These are phyloP conservation scores for Scaptomyza graminum DNA, from an alignment of 1,140 invertebrate genomes.

Conservation along the genomic window DNA sequence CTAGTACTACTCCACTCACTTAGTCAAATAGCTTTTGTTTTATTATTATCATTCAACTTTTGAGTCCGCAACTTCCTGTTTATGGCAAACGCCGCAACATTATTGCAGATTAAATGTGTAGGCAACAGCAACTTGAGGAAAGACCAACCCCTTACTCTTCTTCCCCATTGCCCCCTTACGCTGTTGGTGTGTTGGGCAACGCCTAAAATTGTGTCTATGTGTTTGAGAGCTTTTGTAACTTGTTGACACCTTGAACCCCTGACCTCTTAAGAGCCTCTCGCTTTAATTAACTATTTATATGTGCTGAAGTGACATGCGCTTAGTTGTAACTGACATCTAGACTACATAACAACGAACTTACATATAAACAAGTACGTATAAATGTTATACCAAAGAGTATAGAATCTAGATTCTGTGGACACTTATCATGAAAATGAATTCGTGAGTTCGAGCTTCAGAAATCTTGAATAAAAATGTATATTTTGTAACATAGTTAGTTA, in stretches of 20 bases:
- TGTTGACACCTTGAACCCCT: slow-evolving; percentile 64
- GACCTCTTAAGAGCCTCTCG: slow-evolving; percentile 15
- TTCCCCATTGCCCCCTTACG: not conserved
- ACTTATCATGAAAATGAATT: slow-evolving; percentile 12
- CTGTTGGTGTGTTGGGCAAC: slow-evolving; percentile 21
- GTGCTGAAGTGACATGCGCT: slow-evolving; percentile 59
- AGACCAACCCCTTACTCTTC: too few species aligned
- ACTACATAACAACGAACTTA: not conserved
- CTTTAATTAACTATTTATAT: slow-evolving; percentile 70
- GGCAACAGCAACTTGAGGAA: not conserved
- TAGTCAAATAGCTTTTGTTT: slow-evolving; percentile 24
- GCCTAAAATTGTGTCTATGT: slow-evolving; percentile 33
- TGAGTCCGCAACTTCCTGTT: slow-evolving; percentile 44
- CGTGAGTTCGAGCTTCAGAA: not conserved
- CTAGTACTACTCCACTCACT: too few species aligned
- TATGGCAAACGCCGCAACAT: slow-evolving; percentile 42
- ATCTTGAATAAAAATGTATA: too few species aligned
- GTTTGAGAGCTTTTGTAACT: not conserved
- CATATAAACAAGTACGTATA: not conserved
- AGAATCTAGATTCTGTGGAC: slow-evolving; percentile 20
- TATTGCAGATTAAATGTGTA: slow-evolving; percentile 40
- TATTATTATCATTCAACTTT: slow-evolving; percentile 19
- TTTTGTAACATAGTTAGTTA: too few species aligned
- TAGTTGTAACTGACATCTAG: slow-evolving; percentile 54
- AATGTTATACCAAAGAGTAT: too few species aligned